Percentiles rank a stretch among this genome's conserved stretches.
Evolutionary conservation across 1,140 invertebrate genomes (phyloP).

Genomic region (Meloidogyne floridensis): DNA sequence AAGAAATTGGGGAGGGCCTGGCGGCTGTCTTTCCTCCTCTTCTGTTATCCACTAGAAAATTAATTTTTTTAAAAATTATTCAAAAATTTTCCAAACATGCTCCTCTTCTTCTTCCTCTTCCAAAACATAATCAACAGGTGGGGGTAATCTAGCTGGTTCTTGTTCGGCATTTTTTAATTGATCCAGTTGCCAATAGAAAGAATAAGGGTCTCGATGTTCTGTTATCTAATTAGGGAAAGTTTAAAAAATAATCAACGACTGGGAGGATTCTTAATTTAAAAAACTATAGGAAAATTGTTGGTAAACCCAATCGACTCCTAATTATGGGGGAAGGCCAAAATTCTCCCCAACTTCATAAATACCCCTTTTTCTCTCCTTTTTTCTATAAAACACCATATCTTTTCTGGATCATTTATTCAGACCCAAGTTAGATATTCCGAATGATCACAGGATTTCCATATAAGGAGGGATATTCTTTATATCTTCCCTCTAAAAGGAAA

Average conservation of each 20-base stretch:
- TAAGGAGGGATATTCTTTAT: too few species aligned
- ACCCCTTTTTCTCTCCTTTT: too few species aligned
- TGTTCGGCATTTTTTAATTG: slow-evolving; percentile 45
- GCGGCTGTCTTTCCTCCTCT: background rate
- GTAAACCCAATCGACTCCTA: too few species aligned
- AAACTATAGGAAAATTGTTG: too few species aligned
- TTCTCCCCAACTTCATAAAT: too few species aligned
- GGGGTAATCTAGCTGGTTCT: slow-evolving; percentile 35
- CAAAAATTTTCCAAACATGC: slow-evolving; percentile 42
- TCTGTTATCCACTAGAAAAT: background rate
- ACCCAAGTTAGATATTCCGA: too few species aligned
- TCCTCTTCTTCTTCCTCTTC: slow-evolving; percentile 52
- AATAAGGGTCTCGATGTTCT: slow-evolving; percentile 65
- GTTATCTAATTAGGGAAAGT: slow-evolving; percentile 43
- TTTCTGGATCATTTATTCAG: too few species aligned
- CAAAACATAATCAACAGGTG: slow-evolving; percentile 47
- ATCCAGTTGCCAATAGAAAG: slow-evolving; percentile 66
- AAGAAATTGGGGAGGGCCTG: slow-evolving; percentile 1
- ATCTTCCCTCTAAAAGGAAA: too few species aligned
- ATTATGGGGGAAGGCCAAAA: too few species aligned
- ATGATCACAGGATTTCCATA: too few species aligned
- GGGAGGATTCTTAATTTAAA: too few species aligned
- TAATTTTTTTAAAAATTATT: background rate
- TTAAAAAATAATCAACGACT: background rate
- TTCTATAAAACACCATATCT: too few species aligned